These are phyloP conservation scores for Amphimedon queenslandica DNA, from an alignment of 37 sponge, comb jelly and placozoan species.

Conservation along the genomic window DNA sequence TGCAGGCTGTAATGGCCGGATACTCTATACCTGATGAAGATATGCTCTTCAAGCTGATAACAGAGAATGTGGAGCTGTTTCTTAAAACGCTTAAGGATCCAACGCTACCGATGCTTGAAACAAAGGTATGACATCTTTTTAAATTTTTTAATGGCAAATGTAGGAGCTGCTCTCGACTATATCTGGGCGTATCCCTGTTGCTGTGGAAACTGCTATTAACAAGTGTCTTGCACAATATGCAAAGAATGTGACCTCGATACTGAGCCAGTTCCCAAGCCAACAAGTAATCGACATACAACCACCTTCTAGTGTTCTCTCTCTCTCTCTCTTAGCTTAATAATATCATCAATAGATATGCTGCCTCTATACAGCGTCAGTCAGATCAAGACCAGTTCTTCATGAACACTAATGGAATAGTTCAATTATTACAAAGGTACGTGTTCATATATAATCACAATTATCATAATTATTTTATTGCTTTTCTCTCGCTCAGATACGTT, in stretches of 20 bases:
- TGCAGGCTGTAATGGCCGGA: constrained; percentile 57
- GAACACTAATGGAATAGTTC: constrained; percentile 64
- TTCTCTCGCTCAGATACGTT: constrained; percentile 45
- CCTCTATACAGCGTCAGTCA: constrained; percentile 38
- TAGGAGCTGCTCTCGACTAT: constrained; percentile 84
- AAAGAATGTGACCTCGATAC: constrained; percentile 80
- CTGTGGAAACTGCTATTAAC: constrained; percentile 70
- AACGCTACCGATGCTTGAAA: constrained; percentile 68
- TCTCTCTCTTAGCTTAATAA: constrained; percentile 42
- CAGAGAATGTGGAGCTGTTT: constrained; percentile 5
- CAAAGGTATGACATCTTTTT: constrained; percentile 32
- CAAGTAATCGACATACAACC: constrained; percentile 9
- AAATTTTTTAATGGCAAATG: constrained; percentile 2
- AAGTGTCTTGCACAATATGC: constrained; percentile 65
- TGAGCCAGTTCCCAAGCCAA: constrained; percentile 84
- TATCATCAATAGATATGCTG: constrained; percentile 73
- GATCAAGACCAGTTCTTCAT: constrained; percentile 81
- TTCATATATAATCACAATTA: background rate
- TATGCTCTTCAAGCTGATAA: constrained; percentile 24
- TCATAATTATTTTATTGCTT: background rate
- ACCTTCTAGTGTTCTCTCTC: background rate
- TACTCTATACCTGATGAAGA: constrained; percentile 45
- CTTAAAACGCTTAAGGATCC: constrained; percentile 54
- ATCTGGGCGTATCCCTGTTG: constrained; percentile 63
- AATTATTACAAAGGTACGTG: constrained; percentile 62